Evolutionary conservation across 2,113 vertebrate genomes (phyloP).

Genomic region (Tauraco erythrolophus): DNA sequence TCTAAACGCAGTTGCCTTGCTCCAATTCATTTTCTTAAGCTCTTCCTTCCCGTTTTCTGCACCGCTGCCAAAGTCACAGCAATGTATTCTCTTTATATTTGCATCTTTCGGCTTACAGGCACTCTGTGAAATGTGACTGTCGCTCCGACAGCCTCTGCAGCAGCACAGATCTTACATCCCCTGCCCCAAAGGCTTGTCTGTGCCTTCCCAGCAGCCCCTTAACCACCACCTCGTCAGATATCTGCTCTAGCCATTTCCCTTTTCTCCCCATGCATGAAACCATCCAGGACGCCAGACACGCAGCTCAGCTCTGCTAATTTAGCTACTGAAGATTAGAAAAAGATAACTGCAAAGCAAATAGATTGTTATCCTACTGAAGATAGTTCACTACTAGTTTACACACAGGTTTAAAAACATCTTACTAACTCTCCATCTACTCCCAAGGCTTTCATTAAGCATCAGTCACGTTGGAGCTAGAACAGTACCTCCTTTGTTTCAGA

Average conservation of each 20-base stretch:
- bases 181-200: neutral
- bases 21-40: conserved; percentile 8
- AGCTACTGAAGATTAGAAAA: neutral
- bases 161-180: neutral
- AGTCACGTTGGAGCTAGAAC: neutral
- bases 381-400: neutral
- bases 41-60: conserved; percentile 44
- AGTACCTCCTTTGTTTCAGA: neutral
- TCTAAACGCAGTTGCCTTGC: neutral
- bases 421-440: neutral
- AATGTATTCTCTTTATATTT: neutral
- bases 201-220: neutral
- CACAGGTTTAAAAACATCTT: neutral
- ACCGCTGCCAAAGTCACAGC: neutral
- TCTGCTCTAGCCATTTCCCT: neutral
- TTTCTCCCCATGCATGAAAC: accelerated
- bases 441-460: neutral
- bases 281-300: neutral
- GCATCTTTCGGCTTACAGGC: neutral
- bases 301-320: neutral
- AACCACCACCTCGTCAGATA: neutral
- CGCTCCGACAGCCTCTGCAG: neutral
- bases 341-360: neutral
- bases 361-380: neutral
- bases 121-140: neutral